Base-by-base conservation (phyloP, 2,888 invertebrate genomes). In the Agrenia bidenticulata region DNA sequence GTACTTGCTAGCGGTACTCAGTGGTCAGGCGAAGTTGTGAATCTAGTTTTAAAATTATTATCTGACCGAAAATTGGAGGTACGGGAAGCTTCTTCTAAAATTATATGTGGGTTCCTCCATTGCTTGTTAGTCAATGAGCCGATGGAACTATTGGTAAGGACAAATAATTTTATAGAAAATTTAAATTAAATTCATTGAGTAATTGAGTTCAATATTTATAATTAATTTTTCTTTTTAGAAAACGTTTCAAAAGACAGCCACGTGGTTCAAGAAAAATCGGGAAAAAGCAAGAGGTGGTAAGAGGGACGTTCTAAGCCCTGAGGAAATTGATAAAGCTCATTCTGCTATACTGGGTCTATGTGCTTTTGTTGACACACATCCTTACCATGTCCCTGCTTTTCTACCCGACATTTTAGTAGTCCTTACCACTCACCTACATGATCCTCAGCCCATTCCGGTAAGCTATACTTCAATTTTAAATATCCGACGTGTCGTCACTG, bases 371-470 rank as follows among this genome's bases (percentile, higher is more conserved):
- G 87, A 87, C 73, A 91, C 94, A 15, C 87, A 89, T 80, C 96
- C 96, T 0, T 96, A 96, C 80, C 88, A 90, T 77, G 87, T 92
- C 78, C 88, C 94, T 69, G 82, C 87, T 78, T 85, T 87, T 79
- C 80, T 90, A 79, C 88, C 95, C 67, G 86, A 87, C 57, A 86
- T 94, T 59, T 85, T 96, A 72, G 87, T 89, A 70, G 86, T 88
- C 74, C 83, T 96, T 41, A 87, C 90, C 64, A 83, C 85, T 11
- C 92, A 94, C 81, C 85, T 92, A 19, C 88, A 87, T 79, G 94
- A 93, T 78, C 92, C 93, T 0, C 90, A 92, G 80, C 94, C 94
- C 0, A 89, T 94, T 78, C 91, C 92, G 72, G 89, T 89, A 79
- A 83, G 83, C 81, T 11, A 45, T 2, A 11, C 19, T 37, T 51